Evolutionary conservation across 2,888 invertebrate genomes (phyloP), one percentile per base, ranked within the genome.

Genomic region (Drosophila pseudotalamancana): DNA sequence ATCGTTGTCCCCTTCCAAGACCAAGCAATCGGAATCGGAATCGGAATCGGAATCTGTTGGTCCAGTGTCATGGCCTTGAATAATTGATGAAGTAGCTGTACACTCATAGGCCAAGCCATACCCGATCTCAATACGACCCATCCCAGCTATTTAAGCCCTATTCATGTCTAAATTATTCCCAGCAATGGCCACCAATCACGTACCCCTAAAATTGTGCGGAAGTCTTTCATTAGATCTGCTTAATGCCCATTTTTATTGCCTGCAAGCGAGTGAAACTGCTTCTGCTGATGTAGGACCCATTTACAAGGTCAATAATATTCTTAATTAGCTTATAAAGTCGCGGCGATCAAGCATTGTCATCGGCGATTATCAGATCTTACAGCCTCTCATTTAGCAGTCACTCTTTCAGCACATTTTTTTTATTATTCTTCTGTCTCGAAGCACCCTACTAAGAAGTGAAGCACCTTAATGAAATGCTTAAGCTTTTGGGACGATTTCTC

Each of bases 81-180:
- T 73, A 73, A 77, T 73, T 73, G 74, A 77, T 73, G 42, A 50
- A 72, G 62, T 23, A 32, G 56, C 39, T 62, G 46, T 64, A 16
- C 42, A 11, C 16, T 50, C 42, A 32, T 8, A 34, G 21, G 50
- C 68, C 42, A 63, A 40, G 49, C 31, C 46, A 35, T 37, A 21
- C 34, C 34, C 51, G 71, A 57, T 57, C 70, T 76, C 48, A 55
- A 49, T 29, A 32, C 35, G 18, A n/a, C 21, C 40, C 43, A 29
- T 3, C 9, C 4, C 6, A 3, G 29, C 39, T 18, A 57, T 39
- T 39, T 32, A 25, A 18, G 6, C 14, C 64, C 70, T 37, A 53
- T 66, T 79, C 71, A 82, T 65, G 59, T 51, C 66, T 62, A 76
- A 76, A 75, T 83, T 79, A 83, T 79, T 39, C 66, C 34, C 34